Evolutionary conservation across 2,888 invertebrate species (phyloP), one percentile per base, ranked within the genome.

Genomic region (Ectemnius cavifrons): DNA sequence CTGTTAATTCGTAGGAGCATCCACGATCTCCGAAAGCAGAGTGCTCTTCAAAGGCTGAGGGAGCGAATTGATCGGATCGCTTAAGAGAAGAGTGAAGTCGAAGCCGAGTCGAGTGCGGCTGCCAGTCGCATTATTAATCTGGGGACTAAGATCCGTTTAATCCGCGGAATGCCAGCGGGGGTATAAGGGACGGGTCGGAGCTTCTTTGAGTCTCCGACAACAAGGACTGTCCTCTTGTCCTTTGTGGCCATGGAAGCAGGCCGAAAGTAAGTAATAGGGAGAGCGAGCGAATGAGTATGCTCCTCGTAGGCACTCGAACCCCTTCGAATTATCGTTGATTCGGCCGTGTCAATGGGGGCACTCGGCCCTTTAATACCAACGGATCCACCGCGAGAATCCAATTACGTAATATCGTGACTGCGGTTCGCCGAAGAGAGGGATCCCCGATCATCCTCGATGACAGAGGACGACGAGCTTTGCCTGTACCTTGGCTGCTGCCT

Each of bases 391-490:
- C 84, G 84, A 80, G 83, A 87, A 87, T 87, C 85, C 88, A 87
- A 87, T 87, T 88, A 88, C 82, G 86, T 84, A 84, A 86, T 85
- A 88, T 85, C 84, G 83, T 81, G 79, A 81, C 79, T 85, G 85
- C 77, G 85, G 83, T 83, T 75, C 77, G 77, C 78, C 82, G 81
- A 84, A 78, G 81, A 84, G 75, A 37, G 37, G 37, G 37, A 11
- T 37, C 37, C 78, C 78, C 67, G 76, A 75, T 71, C 85, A 84
- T 79, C 78, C 83, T 79, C 67, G 73, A 76, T 71, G 77, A 73
- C 65, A 67, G 68, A 81, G 77, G 59, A 69, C 23, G 47, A 16
- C 18, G 45, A 37, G 28, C 37, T 37, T 37, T 37, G 37, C 3
- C 37, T 37, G 37, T 11, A n/a, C 37, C 11, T 37, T 37, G 37